A percentile compares a stretch with the other conserved stretches of the same genome.
These are phyloP conservation scores for Pseudomyrmex cubaensis DNA, from an alignment of 1,140 invertebrate species.

Conservation along the genomic window DNA sequence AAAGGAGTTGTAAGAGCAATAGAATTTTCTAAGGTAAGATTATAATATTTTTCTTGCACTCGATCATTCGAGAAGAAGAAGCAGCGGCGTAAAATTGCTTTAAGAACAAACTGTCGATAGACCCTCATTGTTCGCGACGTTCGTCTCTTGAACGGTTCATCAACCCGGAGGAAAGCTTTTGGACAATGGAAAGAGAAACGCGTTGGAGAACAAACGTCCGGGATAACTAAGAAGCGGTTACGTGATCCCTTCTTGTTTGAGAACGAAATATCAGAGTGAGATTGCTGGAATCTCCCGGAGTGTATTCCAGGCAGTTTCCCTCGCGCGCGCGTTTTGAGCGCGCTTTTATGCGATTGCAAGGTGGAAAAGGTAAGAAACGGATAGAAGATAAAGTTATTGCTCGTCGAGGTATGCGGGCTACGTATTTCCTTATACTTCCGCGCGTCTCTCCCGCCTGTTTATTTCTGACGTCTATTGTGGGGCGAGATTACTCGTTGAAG, in stretches of 20 bases:
- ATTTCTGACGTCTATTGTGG: slow-evolving; percentile 39
- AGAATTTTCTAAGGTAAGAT: too few relatives aligned
- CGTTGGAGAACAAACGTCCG: background rate
- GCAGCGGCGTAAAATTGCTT: too few relatives aligned
- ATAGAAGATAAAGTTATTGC: slow-evolving; percentile 68
- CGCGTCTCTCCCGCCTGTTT: slow-evolving; percentile 12
- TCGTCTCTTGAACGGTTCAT: background rate
- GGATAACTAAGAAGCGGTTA: slow-evolving; percentile 13
- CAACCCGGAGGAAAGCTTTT: background rate
- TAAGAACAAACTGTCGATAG: background rate
- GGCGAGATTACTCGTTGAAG: slow-evolving; percentile 43
- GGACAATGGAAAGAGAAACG: background rate
- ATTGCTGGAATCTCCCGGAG: slow-evolving; percentile 25
- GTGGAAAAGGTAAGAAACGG: slow-evolving; percentile 59
- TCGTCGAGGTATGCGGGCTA: slow-evolving; percentile 65
- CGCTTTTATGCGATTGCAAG: slow-evolving; percentile 55
- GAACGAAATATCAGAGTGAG: slow-evolving; percentile 30
- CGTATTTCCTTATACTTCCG: slow-evolving; percentile 58
- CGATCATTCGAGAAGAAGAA: too few relatives aligned
- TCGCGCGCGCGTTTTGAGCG: slow-evolving; percentile 11
- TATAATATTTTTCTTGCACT: too few relatives aligned
- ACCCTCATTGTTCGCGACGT: background rate
- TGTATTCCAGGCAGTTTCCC: slow-evolving; percentile 23
- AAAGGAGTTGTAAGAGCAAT: background rate
- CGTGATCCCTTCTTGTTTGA: slow-evolving; percentile 24